Evolutionary conservation across 2,888 invertebrate genomes (phyloP).

Genomic region (Cryptocheilus praepositus): DNA sequence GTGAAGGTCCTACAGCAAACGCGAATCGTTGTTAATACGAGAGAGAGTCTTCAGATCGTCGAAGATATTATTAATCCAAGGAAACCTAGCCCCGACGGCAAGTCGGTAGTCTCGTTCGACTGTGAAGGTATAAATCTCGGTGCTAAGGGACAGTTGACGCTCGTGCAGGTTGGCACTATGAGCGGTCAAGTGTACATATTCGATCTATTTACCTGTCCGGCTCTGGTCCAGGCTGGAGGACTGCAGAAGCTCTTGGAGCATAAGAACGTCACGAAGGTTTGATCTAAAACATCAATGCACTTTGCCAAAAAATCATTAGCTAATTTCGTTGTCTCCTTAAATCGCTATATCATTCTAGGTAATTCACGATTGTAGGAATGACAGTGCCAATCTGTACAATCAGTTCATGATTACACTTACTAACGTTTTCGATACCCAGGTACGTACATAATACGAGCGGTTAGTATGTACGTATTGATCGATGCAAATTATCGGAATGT

Average conservation of each 20-base stretch:
- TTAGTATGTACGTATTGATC: constrained; percentile 9
- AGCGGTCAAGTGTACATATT: constrained; percentile 90
- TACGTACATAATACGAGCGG: constrained; percentile 57
- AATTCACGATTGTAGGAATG: constrained; percentile 94
- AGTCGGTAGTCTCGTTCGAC: constrained; percentile 86
- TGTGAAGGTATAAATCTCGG: constrained; percentile 96
- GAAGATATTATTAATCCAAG: constrained; percentile 82
- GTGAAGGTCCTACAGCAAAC: constrained; percentile 88
- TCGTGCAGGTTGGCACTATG: constrained; percentile 90
- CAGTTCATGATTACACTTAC: constrained; percentile 90
- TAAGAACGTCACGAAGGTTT: constrained; percentile 86
- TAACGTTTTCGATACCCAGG: constrained; percentile 94
- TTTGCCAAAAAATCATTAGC: background rate
- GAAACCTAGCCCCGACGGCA: constrained; percentile 64
- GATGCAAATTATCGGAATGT: constrained; percentile 1
- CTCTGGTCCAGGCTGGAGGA: constrained; percentile 86
- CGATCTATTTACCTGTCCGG: constrained; percentile 90
- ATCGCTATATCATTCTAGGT: constrained; percentile 76
- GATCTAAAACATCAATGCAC: constrained; percentile 5
- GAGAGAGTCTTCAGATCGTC: constrained; percentile 86
- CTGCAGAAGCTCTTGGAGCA: constrained; percentile 88
- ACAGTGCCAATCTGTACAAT: constrained; percentile 89
- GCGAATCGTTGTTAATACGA: constrained; percentile 86
- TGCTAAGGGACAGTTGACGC: constrained; percentile 89
- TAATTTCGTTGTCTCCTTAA: background rate